Percentiles rank a stretch among this genome's conserved stretches.
These are phyloP conservation scores for Tauraco erythrolophus DNA, from an alignment of 2,113 vertebrate genomes.

Conservation along the genomic window DNA sequence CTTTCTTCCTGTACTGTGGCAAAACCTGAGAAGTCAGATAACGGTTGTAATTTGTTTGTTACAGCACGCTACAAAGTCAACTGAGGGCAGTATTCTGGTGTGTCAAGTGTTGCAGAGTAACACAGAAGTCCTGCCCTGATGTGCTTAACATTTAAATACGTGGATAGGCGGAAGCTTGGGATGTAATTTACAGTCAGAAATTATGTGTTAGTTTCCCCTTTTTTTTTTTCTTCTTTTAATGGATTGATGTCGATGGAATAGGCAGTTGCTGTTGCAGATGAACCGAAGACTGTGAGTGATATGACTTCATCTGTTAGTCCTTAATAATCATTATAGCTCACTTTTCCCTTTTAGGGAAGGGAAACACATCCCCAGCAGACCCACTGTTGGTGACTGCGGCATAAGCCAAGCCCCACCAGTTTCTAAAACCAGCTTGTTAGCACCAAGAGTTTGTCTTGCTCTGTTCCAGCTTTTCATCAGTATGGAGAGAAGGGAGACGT, in stretches of 20 bases:
- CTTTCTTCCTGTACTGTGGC: background rate
- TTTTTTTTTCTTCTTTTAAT: background rate
- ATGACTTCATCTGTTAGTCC: background rate
- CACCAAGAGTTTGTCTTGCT: background rate
- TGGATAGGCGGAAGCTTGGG: background rate
- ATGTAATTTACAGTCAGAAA: background rate
- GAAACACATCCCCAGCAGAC: background rate
- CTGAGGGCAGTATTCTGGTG: background rate
- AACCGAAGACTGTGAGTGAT: background rate
- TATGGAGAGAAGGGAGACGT: rapidly evolving
- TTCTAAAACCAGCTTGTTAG: background rate
- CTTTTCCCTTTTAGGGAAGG: background rate
- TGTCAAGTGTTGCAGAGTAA: background rate
- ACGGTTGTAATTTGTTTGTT: background rate
- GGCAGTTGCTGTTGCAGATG: background rate
- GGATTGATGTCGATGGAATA: background rate
- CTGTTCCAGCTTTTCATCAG: background rate
- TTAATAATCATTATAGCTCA: background rate
- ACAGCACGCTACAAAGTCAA: rapidly evolving
- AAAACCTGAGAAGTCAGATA: background rate
- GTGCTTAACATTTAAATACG: background rate
- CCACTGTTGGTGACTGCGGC: background rate
- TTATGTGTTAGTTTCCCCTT: background rate
- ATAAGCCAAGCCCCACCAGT: background rate
- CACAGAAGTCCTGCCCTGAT: background rate